phyloP scores from a whole-genome alignment of 2,797 vertebrate genomes.

The Hybognathus amarus region DNA sequence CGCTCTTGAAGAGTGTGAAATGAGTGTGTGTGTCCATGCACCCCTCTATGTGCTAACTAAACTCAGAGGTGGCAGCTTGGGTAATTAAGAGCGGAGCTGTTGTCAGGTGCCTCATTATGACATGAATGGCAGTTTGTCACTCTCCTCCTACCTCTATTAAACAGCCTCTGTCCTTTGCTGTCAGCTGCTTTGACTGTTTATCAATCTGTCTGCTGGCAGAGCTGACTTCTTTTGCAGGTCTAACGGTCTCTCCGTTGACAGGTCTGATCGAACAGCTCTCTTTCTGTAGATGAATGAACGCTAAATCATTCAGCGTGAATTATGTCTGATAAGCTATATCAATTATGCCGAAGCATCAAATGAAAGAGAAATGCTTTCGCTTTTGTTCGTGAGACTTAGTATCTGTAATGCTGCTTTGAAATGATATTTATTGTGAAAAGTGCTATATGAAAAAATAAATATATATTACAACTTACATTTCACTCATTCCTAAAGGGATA shows the following conservation, averaged over 20 bases:
- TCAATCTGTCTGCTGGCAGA: constrained; percentile 43
- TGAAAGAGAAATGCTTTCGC: not conserved
- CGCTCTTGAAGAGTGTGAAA: constrained; percentile 34
- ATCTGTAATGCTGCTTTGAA: too few species aligned
- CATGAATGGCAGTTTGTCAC: constrained; percentile 58
- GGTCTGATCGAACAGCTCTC: not conserved
- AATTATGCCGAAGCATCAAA: not conserved
- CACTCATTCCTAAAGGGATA: too few species aligned
- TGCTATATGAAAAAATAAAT: too few species aligned
- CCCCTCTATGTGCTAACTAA: constrained; percentile 49
- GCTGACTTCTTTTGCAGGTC: not conserved
- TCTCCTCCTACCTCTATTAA: constrained; percentile 56
- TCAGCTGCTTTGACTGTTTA: constrained; percentile 50
- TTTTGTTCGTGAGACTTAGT: too few species aligned
- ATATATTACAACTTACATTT: too few species aligned
- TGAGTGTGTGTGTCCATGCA: constrained; percentile 46
- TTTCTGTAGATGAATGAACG: not conserved
- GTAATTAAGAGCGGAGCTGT: constrained; percentile 61
- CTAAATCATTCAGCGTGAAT: not conserved
- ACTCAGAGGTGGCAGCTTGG: constrained; percentile 62
- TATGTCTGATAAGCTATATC: not conserved
- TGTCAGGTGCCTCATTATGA: constrained; percentile 61
- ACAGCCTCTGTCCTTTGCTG: constrained; percentile 49
- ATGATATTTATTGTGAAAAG: too few species aligned
- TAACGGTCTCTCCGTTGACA: not conserved